Evolutionary conservation across 64 coral and sea anemone genomes (phyloP).

Genomic region (Platygyra sinensis): DNA sequence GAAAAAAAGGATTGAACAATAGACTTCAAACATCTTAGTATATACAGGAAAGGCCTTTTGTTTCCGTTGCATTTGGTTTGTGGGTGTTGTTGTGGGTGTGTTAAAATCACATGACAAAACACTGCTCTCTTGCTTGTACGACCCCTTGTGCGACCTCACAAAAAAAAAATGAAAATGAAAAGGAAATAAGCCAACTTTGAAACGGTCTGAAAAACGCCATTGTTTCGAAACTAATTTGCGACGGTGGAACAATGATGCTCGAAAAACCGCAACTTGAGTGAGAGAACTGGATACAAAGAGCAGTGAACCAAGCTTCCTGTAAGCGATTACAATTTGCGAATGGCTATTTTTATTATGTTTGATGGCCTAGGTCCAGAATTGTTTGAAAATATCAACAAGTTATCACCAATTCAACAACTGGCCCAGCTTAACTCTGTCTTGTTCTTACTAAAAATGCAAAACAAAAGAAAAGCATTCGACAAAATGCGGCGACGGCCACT

Average conservation of each 20-base stretch:
- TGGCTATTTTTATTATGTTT: conserved; percentile 9
- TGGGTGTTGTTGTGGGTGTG: neutral
- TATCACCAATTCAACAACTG: neutral
- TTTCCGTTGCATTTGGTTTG: neutral
- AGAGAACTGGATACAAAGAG: neutral
- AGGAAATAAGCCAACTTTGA: neutral
- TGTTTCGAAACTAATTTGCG: neutral
- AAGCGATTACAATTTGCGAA: neutral
- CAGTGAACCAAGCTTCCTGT: neutral
- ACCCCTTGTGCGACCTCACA: neutral
- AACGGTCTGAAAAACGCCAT: neutral
- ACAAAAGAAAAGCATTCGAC: neutral
- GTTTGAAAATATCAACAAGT: neutral
- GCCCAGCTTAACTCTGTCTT: neutral
- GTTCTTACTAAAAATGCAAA: neutral
- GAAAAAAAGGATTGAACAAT: neutral
- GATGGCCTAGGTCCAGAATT: conserved; percentile 11
- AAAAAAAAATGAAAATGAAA: neutral
- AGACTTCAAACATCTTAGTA: neutral
- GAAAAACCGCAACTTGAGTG: neutral
- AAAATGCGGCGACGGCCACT: neutral
- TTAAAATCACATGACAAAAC: neutral
- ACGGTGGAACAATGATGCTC: neutral
- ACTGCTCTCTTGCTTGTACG: neutral
- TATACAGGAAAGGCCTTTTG: neutral